Evolutionary conservation across 2,888 invertebrate genomes (phyloP).

Genomic region (Aporophyla nigra): DNA sequence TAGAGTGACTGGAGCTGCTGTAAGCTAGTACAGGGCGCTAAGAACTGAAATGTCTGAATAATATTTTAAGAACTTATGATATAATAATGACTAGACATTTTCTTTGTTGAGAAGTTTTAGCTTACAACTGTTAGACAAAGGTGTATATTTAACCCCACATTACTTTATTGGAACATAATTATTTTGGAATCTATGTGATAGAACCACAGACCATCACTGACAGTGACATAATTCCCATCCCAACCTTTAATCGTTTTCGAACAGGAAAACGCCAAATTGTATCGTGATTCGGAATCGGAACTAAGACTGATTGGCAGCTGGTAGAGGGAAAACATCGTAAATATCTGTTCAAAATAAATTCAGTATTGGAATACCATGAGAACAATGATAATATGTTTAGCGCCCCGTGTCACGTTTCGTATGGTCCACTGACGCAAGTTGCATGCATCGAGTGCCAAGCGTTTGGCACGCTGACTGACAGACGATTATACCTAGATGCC

Average conservation of each 20-base stretch:
- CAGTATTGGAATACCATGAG: conserved; percentile 30
- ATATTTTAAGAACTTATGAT: background rate
- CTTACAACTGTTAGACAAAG: background rate
- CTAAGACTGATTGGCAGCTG: conserved; percentile 33
- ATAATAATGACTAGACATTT: background rate
- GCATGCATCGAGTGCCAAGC: conserved; percentile 56
- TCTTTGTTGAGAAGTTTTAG: background rate
- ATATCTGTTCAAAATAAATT: conserved; percentile 42
- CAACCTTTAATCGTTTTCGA: background rate
- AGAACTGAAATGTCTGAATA: conserved; percentile 2
- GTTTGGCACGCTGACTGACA: conserved; percentile 57
- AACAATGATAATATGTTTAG: conserved; percentile 55
- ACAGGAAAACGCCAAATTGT: conserved; percentile 13
- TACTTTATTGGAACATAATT: background rate
- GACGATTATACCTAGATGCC: conserved; percentile 41
- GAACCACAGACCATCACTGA: background rate
- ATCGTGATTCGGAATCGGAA: conserved; percentile 8
- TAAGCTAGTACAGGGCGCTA: background rate
- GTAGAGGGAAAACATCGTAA: conserved; percentile 18
- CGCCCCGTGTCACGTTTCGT: conserved; percentile 48
- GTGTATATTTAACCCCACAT: background rate
- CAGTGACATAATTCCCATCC: background rate
- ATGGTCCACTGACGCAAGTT: conserved; percentile 61
- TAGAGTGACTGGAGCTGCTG: conserved; percentile 16
- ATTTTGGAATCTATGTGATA: background rate